Evolutionary conservation across 92 coral and sea anemone genomes (phyloP), one percentile per base, ranked within the genome.

Genomic region (Porites evermanni): DNA sequence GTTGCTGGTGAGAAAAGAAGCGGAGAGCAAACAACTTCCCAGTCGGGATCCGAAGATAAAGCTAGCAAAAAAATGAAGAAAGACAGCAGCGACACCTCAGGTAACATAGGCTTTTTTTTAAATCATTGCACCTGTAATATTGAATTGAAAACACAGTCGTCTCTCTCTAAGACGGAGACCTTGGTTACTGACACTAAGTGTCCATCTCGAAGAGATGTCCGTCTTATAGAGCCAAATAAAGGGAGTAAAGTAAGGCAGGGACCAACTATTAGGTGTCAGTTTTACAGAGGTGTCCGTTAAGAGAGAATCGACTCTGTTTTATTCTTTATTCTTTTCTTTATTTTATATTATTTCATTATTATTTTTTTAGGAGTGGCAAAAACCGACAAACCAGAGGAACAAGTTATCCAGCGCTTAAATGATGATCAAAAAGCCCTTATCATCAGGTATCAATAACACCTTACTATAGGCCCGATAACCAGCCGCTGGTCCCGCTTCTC

Each of bases 381-480:
- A 69, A 47, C 81, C 6, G 64, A 76, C 20, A 87, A 87, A 72
- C 50, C 44, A 53, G 75, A 66, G 8, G 75, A 24, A 38, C 77
- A 16, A 20, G 54, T 52, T 12, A 67, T 94, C 17, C 86, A 88
- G 23, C 87, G 86, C 16, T 75, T 94, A 73, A 90, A 84, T 19
- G 95, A 94, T 19, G 79, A 72, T 17, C 98, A 94, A 79, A 94
- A 93, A 73, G 66, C 95, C 53, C 74, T 88, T 53, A 79, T 94
- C 26, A 86, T 94, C 85, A 94, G 95, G 99, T 93, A 72, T 24
- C 84, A 32, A 10, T 18, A 67, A 74, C 11, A 20, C 18, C 26
- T 8, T 64, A 12, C 67, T 56, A 14, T 4, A 38, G 47, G 47
- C 16, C 16, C 16, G 5, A 56, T 56, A 56, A 56, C 47, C 47